A percentile compares a stretch with the other conserved stretches of the same genome.
phyloP scores from a whole-genome alignment of 2,113 vertebrate species.

The Dissostichus mawsoni region DNA sequence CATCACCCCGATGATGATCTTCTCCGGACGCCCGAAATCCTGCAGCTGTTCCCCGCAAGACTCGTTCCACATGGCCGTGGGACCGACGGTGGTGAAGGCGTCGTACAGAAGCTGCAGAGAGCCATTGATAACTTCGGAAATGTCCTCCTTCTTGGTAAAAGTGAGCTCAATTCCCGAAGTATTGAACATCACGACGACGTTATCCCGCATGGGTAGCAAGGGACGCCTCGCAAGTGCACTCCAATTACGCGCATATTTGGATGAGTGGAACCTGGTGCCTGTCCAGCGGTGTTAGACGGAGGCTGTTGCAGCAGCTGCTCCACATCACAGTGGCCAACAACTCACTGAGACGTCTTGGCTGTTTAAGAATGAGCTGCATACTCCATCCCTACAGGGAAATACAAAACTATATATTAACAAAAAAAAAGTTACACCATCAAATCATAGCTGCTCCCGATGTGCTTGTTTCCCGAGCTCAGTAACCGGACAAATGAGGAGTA shows the following conservation, averaged over 20 bases:
- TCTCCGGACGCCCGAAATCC: slow-evolving; percentile 81
- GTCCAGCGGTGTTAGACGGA: slow-evolving; percentile 49
- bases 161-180: slow-evolving; percentile 80
- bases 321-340: slow-evolving; percentile 34
- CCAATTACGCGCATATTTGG: slow-evolving; percentile 82
- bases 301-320: slow-evolving; percentile 41
- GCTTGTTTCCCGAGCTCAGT: slow-evolving; percentile 15
- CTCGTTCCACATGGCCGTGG: slow-evolving; percentile 80
- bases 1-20: slow-evolving; percentile 84
- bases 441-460: slow-evolving; percentile 6
- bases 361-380: slow-evolving; percentile 26
- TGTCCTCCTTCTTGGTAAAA: slow-evolving; percentile 74
- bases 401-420: slow-evolving; percentile 11
- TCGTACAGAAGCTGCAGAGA: slow-evolving; percentile 69
- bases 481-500: slow-evolving; percentile 17
- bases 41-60: slow-evolving; percentile 82
- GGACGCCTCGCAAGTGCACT: slow-evolving; percentile 78
- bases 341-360: slow-evolving; percentile 8
- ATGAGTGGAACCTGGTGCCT: slow-evolving; percentile 50
- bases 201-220: slow-evolving; percentile 59
- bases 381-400: slow-evolving; percentile 2
- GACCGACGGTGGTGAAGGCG: slow-evolving; percentile 61
- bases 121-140: slow-evolving; percentile 81
- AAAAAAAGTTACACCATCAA: slow-evolving; percentile 24
- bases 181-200: slow-evolving; percentile 84